Evolutionary conservation across 2,888 invertebrate species (phyloP).

Genomic region (Limnephilus lunatus): DNA sequence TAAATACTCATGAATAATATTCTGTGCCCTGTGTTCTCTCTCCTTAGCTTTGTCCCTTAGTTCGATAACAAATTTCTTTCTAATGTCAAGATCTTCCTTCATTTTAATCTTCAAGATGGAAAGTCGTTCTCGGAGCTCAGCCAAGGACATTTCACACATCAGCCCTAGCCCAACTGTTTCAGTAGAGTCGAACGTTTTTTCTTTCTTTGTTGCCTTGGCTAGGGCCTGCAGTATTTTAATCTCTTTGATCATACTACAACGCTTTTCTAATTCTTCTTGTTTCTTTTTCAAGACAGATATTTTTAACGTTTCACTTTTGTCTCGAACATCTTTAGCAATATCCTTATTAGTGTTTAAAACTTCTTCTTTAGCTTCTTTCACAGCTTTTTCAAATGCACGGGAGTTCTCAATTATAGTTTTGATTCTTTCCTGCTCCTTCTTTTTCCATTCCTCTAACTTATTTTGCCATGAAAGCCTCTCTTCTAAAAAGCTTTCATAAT

Average conservation of each 20-base stretch:
- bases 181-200: slow-evolving; percentile 79
- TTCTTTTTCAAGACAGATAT: slow-evolving; percentile 73
- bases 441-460: slow-evolving; percentile 77
- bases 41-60: slow-evolving; percentile 73
- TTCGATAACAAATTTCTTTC: slow-evolving; percentile 73
- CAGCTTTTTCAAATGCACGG: slow-evolving; percentile 68
- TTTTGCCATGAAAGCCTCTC: slow-evolving; percentile 75
- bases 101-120: slow-evolving; percentile 74
- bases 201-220: slow-evolving; percentile 75
- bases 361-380: slow-evolving; percentile 69
- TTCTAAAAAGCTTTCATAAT: slow-evolving; percentile 75
- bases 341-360: slow-evolving; percentile 70
- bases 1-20: slow-evolving; percentile 72
- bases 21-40: slow-evolving; percentile 74
- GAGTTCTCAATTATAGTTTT: slow-evolving; percentile 71
- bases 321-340: slow-evolving; percentile 70
- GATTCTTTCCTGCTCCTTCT: slow-evolving; percentile 75
- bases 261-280: slow-evolving; percentile 75
- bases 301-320: slow-evolving; percentile 70
- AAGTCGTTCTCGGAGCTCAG: slow-evolving; percentile 79
- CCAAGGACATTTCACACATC: slow-evolving; percentile 82
- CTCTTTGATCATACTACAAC: slow-evolving; percentile 75
- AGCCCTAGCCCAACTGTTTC: slow-evolving; percentile 79
- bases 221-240: slow-evolving; percentile 75
- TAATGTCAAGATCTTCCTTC: slow-evolving; percentile 76